Evolutionary conservation across 2,113 vertebrate genomes (phyloP).

Genomic region (Cathartes aura): DNA sequence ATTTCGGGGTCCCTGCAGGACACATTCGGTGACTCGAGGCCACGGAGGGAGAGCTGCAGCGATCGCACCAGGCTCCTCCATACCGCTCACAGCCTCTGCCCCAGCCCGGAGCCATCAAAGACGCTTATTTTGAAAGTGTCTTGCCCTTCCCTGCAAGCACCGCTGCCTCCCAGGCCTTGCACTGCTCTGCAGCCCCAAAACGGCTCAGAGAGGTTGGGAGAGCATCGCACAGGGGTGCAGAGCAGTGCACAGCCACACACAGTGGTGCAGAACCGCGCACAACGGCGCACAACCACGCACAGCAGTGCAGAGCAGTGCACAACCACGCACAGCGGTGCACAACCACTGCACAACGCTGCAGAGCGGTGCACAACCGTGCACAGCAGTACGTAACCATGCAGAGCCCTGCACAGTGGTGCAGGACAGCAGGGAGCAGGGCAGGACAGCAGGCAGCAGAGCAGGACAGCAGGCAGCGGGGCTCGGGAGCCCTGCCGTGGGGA

Average conservation of each 20-base stretch:
- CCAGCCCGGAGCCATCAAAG: neutral
- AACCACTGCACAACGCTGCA: no score
- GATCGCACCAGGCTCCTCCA: neutral
- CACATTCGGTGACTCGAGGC: accelerated
- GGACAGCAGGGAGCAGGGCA: no score
- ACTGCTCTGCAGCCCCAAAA: neutral
- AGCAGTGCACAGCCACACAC: accelerated
- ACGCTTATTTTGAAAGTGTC: neutral
- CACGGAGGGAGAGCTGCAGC: neutral
- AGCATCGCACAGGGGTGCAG: neutral
- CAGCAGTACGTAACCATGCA: neutral
- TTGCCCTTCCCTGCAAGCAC: neutral
- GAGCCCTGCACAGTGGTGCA: no score
- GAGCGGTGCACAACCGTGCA: neutral
- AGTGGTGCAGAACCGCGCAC: neutral
- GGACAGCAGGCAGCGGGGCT: neutral
- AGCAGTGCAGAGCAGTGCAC: no score
- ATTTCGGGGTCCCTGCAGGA: neutral
- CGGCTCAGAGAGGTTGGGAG: neutral
- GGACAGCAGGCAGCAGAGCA: no score
- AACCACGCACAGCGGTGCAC: no score
- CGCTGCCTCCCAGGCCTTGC: neutral
- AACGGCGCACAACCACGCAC: no score
- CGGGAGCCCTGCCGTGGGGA: neutral
- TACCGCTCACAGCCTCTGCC: neutral